These are phyloP conservation scores for Stegodyphus dumicola DNA, from an alignment of 1,140 invertebrate species.

Conservation along the genomic window DNA sequence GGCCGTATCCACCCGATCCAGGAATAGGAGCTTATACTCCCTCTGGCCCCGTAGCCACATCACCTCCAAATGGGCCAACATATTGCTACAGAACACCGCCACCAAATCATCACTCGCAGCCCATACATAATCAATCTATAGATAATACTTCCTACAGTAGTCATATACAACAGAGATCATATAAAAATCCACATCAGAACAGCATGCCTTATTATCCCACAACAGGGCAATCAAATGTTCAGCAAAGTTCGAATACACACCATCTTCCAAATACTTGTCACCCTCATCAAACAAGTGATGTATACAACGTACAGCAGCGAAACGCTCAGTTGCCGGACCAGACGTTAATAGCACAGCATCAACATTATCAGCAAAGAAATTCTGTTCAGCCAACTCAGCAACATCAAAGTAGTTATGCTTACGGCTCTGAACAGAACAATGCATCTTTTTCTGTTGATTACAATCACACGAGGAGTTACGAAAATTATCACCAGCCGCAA, in stretches of 20 bases:
- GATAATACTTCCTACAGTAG: constrained; percentile 19
- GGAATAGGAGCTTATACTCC: constrained; percentile 51
- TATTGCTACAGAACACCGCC: constrained; percentile 52
- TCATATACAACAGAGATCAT: constrained; percentile 27
- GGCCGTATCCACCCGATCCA: constrained; percentile 51
- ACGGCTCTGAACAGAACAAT: neutral
- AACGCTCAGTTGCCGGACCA: constrained; percentile 16
- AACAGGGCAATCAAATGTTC: constrained; percentile 23
- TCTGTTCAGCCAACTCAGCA: constrained; percentile 23
- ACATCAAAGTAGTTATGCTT: constrained; percentile 39
- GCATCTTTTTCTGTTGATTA: constrained; percentile 21
- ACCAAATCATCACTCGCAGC: constrained; percentile 36
- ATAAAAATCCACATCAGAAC: constrained; percentile 29
- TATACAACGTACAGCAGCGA: constrained; percentile 29
- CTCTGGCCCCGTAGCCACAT: constrained; percentile 21
- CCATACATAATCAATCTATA: neutral
- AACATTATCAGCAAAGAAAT: constrained; percentile 46
- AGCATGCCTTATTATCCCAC: constrained; percentile 48
- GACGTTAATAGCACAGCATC: constrained; percentile 29
- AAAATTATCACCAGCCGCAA: constrained; percentile 28
- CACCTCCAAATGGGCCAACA: constrained; percentile 39
- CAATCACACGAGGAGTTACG: constrained; percentile 20
- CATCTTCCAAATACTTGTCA: constrained; percentile 41
- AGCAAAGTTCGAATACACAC: neutral
- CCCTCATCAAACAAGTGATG: constrained; percentile 19